Percentiles rank a stretch among this genome's conserved stretches.
These are phyloP conservation scores for Helicolenus hilgendorfi DNA, from an alignment of 2,797 vertebrate species.

Conservation along the genomic window DNA sequence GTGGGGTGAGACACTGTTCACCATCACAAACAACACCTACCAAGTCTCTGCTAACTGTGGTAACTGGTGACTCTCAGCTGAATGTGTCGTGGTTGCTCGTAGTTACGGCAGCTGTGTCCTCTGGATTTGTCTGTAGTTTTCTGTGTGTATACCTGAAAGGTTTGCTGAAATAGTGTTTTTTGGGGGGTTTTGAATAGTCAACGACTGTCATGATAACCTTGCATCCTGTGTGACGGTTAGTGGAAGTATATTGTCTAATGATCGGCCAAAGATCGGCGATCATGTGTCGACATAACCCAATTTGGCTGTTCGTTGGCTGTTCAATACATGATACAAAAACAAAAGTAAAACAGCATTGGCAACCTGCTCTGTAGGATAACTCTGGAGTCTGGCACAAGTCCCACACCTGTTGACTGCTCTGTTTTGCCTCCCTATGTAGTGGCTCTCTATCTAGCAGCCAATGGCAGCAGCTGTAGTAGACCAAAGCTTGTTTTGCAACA, in stretches of 20 bases:
- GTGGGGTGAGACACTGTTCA: no score
- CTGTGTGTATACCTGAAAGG: not conserved
- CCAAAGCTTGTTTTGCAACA: not conserved
- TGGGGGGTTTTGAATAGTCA: not conserved
- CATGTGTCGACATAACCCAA: not conserved
- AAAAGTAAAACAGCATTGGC: not conserved
- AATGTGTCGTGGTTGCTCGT: no score
- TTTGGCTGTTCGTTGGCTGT: not conserved
- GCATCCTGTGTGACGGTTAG: not conserved
- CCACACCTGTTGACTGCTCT: conserved; percentile 4
- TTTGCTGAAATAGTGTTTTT: not conserved
- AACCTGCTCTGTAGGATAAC: not conserved
- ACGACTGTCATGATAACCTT: not conserved
- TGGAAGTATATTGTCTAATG: not conserved
- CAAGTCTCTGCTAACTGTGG: no score
- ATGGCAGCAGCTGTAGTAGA: not conserved
- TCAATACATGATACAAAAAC: not conserved
- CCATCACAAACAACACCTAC: no score
- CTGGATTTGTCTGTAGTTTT: not conserved
- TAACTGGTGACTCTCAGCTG: no score
- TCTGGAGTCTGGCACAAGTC: not conserved
- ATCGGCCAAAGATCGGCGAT: not conserved
- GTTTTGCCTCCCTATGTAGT: not conserved
- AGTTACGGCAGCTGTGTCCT: no score
- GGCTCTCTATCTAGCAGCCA: not conserved